Conservation (phyloP, 2,797 vertebrate genomes). For the Taenioides sp. region DNA sequence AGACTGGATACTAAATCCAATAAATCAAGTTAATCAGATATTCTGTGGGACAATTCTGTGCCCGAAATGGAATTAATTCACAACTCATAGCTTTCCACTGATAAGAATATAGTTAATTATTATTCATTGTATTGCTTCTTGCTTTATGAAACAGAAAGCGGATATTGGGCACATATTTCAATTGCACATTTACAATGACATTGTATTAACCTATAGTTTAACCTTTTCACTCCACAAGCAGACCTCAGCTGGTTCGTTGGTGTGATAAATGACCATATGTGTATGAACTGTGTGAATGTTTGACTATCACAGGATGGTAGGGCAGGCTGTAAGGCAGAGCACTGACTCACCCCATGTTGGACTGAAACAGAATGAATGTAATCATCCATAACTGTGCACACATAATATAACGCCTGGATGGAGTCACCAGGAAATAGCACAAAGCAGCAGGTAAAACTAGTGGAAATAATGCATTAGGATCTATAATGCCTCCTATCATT, state of each 20-base stretch:
- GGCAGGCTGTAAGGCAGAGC: conserved; percentile 1
- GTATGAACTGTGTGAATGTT: not conserved
- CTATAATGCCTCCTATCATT: not conserved
- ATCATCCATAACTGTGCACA: conserved; percentile 8
- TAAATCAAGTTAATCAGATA: no score
- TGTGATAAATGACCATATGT: not conserved
- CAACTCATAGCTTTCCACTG: not conserved
- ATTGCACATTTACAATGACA: not conserved
- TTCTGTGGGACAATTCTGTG: not conserved
- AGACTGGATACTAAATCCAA: no score
- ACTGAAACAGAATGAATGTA: not conserved
- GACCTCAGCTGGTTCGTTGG: not conserved
- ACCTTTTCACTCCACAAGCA: conserved; percentile 10
- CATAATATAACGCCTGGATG: conserved; percentile 1
- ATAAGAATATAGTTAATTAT: not conserved
- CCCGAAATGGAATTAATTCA: not conserved
- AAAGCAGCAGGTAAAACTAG: conserved; percentile 5
- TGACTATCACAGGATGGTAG: not conserved
- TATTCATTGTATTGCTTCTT: not conserved
- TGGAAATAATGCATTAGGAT: conserved; percentile 6
- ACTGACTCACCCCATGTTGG: not conserved
- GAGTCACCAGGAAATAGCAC: conserved; percentile 1
- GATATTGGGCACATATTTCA: not conserved
- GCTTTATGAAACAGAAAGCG: not conserved
- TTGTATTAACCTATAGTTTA: conserved; percentile 1